Conservation (phyloP, 2,888 invertebrate species). For the Agelastica alni region DNA sequence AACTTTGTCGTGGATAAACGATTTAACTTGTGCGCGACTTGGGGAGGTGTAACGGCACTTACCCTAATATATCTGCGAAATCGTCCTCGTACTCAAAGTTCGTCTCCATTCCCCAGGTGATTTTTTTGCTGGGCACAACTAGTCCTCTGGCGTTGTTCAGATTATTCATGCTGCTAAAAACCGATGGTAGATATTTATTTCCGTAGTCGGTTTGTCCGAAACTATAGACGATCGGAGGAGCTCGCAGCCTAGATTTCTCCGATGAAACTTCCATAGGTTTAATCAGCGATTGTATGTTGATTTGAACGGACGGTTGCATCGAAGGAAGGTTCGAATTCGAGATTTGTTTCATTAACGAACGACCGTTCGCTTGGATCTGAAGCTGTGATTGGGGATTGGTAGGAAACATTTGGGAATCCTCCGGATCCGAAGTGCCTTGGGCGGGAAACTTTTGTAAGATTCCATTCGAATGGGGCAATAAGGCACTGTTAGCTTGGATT, state of each 20-base stretch:
- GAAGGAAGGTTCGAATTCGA: conserved; percentile 34
- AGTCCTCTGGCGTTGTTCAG: conserved; percentile 35
- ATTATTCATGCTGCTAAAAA: conserved; percentile 43
- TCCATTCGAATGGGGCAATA: conserved; percentile 39
- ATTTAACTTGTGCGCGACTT: too few relatives aligned
- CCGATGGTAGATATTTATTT: conserved; percentile 48
- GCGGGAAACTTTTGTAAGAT: conserved; percentile 34
- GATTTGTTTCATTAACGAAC: conserved; percentile 32
- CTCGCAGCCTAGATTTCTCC: conserved; percentile 51
- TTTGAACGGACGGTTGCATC: conserved; percentile 54
- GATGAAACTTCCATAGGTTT: conserved; percentile 48
- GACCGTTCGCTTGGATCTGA: conserved; percentile 39
- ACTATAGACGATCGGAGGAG: conserved; percentile 52
- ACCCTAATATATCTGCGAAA: conserved; percentile 77
- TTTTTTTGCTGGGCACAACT: conserved; percentile 41
- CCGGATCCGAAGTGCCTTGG: conserved; percentile 10
- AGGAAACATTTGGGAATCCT: conserved; percentile 10
- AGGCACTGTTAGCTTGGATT: conserved; percentile 39
- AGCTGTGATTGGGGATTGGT: conserved; percentile 26
- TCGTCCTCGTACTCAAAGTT: conserved; percentile 62
- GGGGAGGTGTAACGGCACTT: too few relatives aligned
- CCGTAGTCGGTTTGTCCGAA: conserved; percentile 53
- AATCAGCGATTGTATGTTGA: conserved; percentile 53
- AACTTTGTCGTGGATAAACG: too few relatives aligned
- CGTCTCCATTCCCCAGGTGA: conserved; percentile 49